Evolutionary conservation across 2,113 vertebrate species (phyloP), one percentile per base, ranked within the genome.

Genomic region (Aphyosemion australe): DNA sequence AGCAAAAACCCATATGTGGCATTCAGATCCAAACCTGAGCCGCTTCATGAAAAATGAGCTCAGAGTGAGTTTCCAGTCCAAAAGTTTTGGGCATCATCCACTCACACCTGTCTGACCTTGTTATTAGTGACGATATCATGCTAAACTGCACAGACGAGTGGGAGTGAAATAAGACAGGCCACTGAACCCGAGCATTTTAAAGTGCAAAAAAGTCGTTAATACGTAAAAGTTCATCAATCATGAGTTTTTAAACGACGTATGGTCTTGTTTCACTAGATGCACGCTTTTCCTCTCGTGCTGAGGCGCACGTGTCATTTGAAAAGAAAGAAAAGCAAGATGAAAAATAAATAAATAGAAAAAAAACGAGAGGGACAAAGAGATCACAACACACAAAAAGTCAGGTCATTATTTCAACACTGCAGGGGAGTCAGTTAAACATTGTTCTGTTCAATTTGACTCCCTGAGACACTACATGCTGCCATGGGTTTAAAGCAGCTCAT

Each of bases 221-320:
- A 91, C 93, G 90, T 92, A 88, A 90, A 95, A 95, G 93, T 94
- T 94, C 92, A 94, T 95, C 94, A 95, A 95, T 95, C 94, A 94
- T 88, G 79, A 87, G 77, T 86, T 92, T 95, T 75, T 95, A 94
- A 94, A 94, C 94, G 94, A 95, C 96, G 94, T 93, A 95, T 94
- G 93, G 86, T 93, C 94, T 94, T 95, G 93, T 95, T 95, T 94
- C 93, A 93, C 91, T 87, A 90, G 93, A 94, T 94, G 90, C 88
- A 94, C 91, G 90, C 90, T 88, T 93, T 94, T 93, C 89, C 89
- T 87, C 73, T 93, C 92, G 7, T 85, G 92, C 93, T 93, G 94
- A 84, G 94, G 83, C 85, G 90, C 91, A 90, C 90, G 87, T 94
- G 89, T 93, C 92, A 88, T 94, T 94, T 93, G 92, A 89, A 89